Conservation (phyloP, 2,113 vertebrate species). For the Lepisosteus oculatus region DNA sequence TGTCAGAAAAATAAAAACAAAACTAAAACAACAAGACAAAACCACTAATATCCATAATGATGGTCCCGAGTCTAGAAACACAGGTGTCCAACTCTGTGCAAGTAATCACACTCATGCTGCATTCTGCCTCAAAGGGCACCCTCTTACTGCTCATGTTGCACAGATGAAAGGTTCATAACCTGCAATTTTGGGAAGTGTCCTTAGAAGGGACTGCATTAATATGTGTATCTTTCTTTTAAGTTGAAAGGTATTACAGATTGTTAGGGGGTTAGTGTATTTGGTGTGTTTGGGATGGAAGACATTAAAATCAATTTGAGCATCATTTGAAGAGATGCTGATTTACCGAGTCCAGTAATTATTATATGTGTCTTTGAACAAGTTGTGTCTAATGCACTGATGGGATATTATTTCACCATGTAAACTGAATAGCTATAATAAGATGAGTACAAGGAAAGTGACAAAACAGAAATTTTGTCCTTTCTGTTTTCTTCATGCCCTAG, state of each 20-base stretch:
- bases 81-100: constrained; percentile 27
- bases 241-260: not conserved
- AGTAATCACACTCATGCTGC: rapidly evolving
- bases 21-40: constrained; percentile 12
- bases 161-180: constrained; percentile 24
- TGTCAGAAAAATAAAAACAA: not conserved
- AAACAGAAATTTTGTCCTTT: too few relatives aligned
- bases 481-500: too few relatives aligned
- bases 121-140: not conserved
- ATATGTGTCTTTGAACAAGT: too few relatives aligned
- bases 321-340: constrained; percentile 27
- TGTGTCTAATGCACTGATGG: too few relatives aligned
- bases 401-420: too few relatives aligned
- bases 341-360: not conserved
- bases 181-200: rapidly evolving
- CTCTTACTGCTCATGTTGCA: not conserved
- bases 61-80: not conserved
- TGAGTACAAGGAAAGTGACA: constrained; percentile 18
- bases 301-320: constrained; percentile 21
- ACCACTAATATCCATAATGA: not conserved
- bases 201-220: not conserved
- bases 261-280: not conserved
- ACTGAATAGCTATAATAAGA: too few relatives aligned
- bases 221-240: not conserved
- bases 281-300: not conserved